Evolutionary conservation across 2,113 vertebrate species (phyloP), one percentile per base, ranked within the genome.

Genomic region (Rousettus leschenaultii): DNA sequence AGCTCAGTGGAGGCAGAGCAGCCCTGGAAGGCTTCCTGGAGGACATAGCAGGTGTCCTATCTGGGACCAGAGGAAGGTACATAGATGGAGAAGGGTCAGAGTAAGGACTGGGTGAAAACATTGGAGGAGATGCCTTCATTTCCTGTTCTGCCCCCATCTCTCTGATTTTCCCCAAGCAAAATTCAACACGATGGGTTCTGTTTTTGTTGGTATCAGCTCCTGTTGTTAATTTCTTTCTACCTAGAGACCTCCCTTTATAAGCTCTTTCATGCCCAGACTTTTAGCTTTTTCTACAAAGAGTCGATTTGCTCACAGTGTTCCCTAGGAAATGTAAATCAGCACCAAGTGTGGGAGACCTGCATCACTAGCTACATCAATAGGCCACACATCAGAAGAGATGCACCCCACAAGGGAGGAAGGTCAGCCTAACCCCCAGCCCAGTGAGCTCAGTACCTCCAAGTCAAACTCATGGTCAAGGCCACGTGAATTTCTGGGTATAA

Each of bases 231-330:
- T 88, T 95, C 75, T 91, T 93, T 93, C 86, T 43, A 96, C 94
- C 92, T 92, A 91, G 71, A 77, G 88, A 95, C 86, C 88, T 95
- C 88, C 89, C 55, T 96, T 96, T 95, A 74, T 74, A 93, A 96
- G 65, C 68, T 92, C 88, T 85, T 94, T 94, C 86, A 88, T 91
- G 96, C 93, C 94, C 83, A 95, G 77, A 95, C 70, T 84, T 94
- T 93, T 71, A 84, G 70, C 82, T 95, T 87, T 95, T 95, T 95
- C 74, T 96, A 94, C 66, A 96, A 94, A 77, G 82, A 43, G 71
- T 70, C 83, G 82, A 95, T 90, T 84, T 90, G 61, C 87, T 74
- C 66, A 55, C 75, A 87, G 61, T 1, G 0, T 48, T 97, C 94
- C 90, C 48, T 57, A 68, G 78, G 77, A 77, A 82, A 89, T 93